A percentile compares a stretch with the other conserved stretches of the same genome.
Conservation (phyloP, 2,113 vertebrate genomes). For the Clupea harengus region DNA sequence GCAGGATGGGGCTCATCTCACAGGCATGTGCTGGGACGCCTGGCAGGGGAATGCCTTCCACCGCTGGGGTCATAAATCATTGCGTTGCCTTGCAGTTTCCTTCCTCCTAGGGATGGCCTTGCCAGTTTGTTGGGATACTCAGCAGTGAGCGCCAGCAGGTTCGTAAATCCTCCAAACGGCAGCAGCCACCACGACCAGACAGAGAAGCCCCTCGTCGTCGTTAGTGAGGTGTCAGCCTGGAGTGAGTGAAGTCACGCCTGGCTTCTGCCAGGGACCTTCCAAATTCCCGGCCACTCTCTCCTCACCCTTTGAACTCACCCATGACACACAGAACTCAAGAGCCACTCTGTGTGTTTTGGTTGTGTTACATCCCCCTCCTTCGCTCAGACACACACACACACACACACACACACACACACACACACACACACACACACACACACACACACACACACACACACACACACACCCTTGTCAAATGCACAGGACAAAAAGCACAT, state of each 20-base stretch:
- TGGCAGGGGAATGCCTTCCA: background rate
- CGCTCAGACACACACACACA: background rate
- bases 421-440: background rate
- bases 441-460: background rate
- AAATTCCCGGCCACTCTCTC: constrained; percentile 58
- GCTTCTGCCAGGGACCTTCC: constrained; percentile 10
- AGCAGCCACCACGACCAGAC: background rate
- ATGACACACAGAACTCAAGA: constrained; percentile 26
- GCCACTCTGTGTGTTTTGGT: background rate
- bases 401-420: background rate
- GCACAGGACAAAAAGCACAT: background rate
- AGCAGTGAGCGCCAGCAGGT: background rate
- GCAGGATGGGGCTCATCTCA: background rate
- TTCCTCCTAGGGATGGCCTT: background rate
- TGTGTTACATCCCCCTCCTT: no score
- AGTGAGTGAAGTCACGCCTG: constrained; percentile 6
- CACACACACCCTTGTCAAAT: background rate
- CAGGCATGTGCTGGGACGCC: background rate
- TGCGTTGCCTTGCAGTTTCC: background rate
- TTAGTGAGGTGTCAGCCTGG: background rate
- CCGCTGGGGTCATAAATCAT: background rate
- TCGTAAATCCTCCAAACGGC: background rate
- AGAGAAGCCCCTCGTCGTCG: constrained; percentile 6
- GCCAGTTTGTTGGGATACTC: background rate
- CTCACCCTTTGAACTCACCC: constrained; percentile 56